phyloP scores from a whole-genome alignment of 2,113 vertebrate genomes.

The Cinclus cinclus region DNA sequence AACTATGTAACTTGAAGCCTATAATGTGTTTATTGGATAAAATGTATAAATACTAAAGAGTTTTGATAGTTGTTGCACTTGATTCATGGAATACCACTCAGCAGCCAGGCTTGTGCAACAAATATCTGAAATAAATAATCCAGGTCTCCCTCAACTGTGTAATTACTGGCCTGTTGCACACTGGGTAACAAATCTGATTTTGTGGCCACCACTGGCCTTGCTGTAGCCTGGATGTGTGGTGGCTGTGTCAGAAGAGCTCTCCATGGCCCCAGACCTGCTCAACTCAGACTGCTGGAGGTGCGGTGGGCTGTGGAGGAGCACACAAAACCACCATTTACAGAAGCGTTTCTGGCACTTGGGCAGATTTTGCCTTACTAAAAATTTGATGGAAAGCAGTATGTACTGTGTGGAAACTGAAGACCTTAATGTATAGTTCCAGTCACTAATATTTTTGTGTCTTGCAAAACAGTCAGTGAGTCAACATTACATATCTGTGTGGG shows the following conservation, averaged over 20 bases:
- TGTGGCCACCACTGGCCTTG: background rate
- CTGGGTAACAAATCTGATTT: background rate
- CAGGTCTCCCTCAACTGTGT: background rate
- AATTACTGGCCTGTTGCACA: background rate
- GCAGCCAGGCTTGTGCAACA: background rate
- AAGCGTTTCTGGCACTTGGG: background rate
- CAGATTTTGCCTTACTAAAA: background rate
- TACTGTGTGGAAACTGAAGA: background rate
- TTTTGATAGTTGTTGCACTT: background rate
- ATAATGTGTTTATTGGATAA: background rate
- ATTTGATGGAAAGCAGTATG: accelerated
- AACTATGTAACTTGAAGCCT: background rate
- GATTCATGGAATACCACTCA: background rate
- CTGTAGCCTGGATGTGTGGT: accelerated
- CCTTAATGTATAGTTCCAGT: too few relatives aligned
- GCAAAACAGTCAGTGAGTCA: background rate
- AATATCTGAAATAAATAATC: background rate
- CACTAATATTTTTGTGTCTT: background rate
- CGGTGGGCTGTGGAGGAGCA: accelerated
- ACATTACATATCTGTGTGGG: accelerated
- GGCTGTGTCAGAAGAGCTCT: background rate
- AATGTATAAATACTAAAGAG: background rate
- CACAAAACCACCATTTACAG: accelerated
- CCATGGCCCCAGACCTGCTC: accelerated
- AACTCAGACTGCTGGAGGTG: accelerated